These are phyloP conservation scores for Corvus hawaiiensis DNA, from an alignment of 2,113 vertebrate genomes.

Conservation along the genomic window DNA sequence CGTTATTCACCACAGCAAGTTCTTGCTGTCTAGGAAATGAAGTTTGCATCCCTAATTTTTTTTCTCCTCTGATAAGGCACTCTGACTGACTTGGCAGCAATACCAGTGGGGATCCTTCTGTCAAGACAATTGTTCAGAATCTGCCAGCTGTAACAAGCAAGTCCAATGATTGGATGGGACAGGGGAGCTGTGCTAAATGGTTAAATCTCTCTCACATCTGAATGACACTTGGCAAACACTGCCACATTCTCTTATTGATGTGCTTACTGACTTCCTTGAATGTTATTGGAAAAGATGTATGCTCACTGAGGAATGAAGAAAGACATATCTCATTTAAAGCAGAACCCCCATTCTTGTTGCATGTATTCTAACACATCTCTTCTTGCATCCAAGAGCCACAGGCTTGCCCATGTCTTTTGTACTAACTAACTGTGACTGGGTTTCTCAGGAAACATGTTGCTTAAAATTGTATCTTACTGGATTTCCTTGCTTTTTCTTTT, in stretches of 20 bases:
- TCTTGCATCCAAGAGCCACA: neutral
- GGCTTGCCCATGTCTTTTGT: neutral
- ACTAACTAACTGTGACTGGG: neutral
- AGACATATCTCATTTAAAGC: neutral
- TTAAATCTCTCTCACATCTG: neutral
- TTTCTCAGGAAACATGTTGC: neutral
- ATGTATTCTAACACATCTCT: neutral
- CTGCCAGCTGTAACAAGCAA: conserved; percentile 3
- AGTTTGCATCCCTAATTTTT: neutral
- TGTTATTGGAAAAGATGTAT: neutral
- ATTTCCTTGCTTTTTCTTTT: neutral
- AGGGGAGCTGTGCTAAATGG: neutral
- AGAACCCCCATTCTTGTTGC: neutral
- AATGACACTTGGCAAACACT: neutral
- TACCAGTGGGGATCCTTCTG: neutral
- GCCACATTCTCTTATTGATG: neutral
- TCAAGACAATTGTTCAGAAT: conserved; percentile 3
- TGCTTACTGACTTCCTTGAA: conserved; percentile 2
- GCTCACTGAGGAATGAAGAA: neutral
- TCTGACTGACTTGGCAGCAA: neutral
- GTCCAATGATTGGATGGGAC: neutral
- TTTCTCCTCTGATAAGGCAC: neutral
- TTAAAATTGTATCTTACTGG: neutral
- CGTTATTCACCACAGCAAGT: neutral
- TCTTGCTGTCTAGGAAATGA: neutral